Base-by-base conservation (phyloP, 2,113 vertebrate species). In the Dicrurus megarhynchus region DNA sequence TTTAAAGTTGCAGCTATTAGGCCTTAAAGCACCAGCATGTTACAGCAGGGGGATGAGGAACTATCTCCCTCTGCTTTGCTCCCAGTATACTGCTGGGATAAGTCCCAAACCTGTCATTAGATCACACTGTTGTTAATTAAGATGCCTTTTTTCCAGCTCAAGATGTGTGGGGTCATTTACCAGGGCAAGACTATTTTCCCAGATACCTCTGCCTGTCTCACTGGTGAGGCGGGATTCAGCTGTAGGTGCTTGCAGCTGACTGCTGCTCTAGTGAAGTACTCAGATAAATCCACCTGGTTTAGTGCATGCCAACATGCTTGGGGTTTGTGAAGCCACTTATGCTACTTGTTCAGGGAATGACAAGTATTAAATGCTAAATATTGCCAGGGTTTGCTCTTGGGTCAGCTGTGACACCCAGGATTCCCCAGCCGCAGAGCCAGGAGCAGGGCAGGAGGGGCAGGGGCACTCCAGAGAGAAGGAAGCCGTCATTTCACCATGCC, bases 21-120 rank as follows among this genome's bases (percentile, higher is more conserved):
- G 95, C 95, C 76, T 84, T 93, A 87, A 92, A 97, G 97, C 97
- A 96, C 94, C 95, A 95, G 93, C 77, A 28, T 89, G 9, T 71
- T 77, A 74, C 81, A 94, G 95, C 84, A 21, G 84, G 55, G 95
- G 94, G 61, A 82, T 94, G 87, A 80, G 60, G 30, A 69, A 59
- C 59, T 90, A 20, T 24, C 67, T 80, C 59, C 11, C 5, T 80
- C 79, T 1, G 3, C 78, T 71, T 76, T 68, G 94, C 90, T 80
- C 81, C 84, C 55, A 60, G 73, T 33, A 46, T 35, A 11, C 10
- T 67, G 93, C 93, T 74, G 91, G 93, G 90, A 6, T 49, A 16
- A 32, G 57, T 77, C 94, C 89, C 94, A 87, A 95, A 90, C 68
- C 86, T 86, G 73, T 42, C 83, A 15, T 84, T 64, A 87, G 88